These are phyloP conservation scores for Rhegmatorhina hoffmannsi DNA, from an alignment of 2,113 vertebrate genomes.

Conservation along the genomic window DNA sequence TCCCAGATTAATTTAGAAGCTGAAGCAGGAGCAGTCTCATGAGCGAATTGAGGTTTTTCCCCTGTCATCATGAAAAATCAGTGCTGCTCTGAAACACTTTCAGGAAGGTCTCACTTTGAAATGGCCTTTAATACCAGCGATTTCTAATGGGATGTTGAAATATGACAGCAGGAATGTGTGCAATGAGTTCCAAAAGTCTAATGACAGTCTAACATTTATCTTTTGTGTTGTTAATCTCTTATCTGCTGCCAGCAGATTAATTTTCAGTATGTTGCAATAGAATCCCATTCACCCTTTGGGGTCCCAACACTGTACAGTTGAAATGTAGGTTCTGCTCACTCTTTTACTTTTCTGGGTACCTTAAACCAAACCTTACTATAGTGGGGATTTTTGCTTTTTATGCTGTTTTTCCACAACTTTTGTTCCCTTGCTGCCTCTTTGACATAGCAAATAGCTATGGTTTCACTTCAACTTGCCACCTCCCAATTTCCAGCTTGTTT, in stretches of 20 bases:
- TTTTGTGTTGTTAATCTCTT: slow-evolving; percentile 42
- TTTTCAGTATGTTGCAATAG: slow-evolving; percentile 29
- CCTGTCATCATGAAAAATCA: slow-evolving; percentile 35
- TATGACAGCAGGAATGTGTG: slow-evolving; percentile 11
- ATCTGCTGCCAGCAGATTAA: slow-evolving; percentile 9
- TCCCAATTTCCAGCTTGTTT: neutral
- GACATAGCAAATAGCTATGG: neutral
- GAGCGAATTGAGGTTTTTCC: neutral
- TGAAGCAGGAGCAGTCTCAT: slow-evolving; percentile 33
- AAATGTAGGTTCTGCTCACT: neutral
- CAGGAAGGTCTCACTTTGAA: slow-evolving; percentile 24
- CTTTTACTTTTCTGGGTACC: neutral
- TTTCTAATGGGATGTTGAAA: slow-evolving; percentile 61
- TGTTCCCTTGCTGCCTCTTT: neutral
- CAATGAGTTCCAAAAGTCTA: slow-evolving; percentile 27
- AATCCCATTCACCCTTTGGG: neutral
- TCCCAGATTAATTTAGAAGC: slow-evolving; percentile 69
- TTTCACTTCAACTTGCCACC: neutral
- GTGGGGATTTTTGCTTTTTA: neutral
- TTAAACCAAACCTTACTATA: neutral
- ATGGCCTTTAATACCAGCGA: slow-evolving; percentile 44
- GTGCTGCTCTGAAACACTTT: slow-evolving; percentile 31
- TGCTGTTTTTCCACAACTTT: neutral
- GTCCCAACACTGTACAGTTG: neutral
- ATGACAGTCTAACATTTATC: slow-evolving; percentile 40